Evolutionary conservation across 2,888 invertebrate genomes (phyloP), one percentile per base, ranked within the genome.

Genomic region (Amblyjoppa fuscipennis): DNA sequence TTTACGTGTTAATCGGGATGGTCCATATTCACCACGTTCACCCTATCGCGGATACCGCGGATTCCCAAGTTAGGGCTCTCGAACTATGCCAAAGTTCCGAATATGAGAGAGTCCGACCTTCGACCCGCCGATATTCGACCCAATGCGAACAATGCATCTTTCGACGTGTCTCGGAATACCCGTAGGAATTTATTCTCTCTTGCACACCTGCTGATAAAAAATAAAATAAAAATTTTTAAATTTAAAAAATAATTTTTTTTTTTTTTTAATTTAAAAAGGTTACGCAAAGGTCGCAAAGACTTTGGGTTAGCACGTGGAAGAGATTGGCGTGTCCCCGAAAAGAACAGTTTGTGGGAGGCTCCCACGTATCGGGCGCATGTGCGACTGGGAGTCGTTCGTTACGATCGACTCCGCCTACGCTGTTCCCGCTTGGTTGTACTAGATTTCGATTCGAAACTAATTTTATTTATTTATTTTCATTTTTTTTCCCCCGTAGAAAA

Each of bases 321-420:
- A 69, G 41, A 56, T 51, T 71, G 34, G 25, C 25, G 73, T 61
- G 34, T 53, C 45, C 16, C 38, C 20, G 38, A 59, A 59, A 75
- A 69, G 51, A 53, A 80, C 34, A 80, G 68, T 61, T 90, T 88
- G 91, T 92, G 91, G 92, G 92, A 89, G 92, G 92, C 88, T 88
- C 90, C 90, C 86, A 64, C 88, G 87, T 20, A 90, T 86, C 87
- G 87, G 84, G 92, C 92, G 92, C 92, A 92, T 92, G 92, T 92
- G 92, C 84, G 86, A 88, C 84, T 85, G 78, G 86, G 87, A 77
- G 85, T 88, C 87, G 81, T 91, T 90, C 87, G 66, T 87, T 84
- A 79, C 86, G 87, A 91, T 89, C 91, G 91, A 90, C 92, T 91
- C 92, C 92, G 92, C 92, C 92, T 91, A 92, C 92, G 89, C 86